Conservation (phyloP, 2,113 vertebrate species). For the Ramphastos sulfuratus region DNA sequence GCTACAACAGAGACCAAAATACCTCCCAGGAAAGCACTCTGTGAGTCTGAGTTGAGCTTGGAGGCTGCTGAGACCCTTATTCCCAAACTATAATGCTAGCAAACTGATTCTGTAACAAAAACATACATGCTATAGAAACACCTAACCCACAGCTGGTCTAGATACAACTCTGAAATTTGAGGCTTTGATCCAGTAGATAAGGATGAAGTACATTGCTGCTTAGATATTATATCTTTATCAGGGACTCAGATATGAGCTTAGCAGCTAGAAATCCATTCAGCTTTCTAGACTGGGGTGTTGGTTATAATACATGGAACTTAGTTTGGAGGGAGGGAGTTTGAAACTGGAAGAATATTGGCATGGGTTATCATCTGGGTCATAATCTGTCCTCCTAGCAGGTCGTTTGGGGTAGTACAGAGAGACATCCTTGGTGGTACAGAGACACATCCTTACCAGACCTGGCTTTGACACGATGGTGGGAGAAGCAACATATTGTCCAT, state of each 20-base stretch:
- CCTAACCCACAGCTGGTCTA: neutral
- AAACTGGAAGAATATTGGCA: neutral
- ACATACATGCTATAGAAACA: neutral
- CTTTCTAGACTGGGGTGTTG: neutral
- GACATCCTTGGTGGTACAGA: neutral
- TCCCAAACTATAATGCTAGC: neutral
- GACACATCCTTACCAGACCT: neutral
- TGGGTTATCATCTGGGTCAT: neutral
- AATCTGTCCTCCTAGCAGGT: neutral
- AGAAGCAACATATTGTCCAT: neutral
- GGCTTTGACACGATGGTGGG: neutral
- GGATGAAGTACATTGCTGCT: neutral
- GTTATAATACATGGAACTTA: neutral
- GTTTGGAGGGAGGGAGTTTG: neutral
- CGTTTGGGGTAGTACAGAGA: neutral
- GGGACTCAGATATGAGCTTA: neutral
- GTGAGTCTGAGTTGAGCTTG: neutral
- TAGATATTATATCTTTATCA: neutral
- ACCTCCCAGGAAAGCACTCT: neutral
- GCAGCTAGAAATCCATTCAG: neutral
- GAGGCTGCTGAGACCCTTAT: neutral
- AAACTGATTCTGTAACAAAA: neutral
- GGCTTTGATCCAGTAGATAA: neutral
- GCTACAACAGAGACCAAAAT: conserved; percentile 10
- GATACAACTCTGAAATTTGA: neutral